Percentiles rank a stretch among this genome's conserved stretches.
Evolutionary conservation across 2,888 invertebrate species (phyloP).

Genomic region (Platypus cylindrus): DNA sequence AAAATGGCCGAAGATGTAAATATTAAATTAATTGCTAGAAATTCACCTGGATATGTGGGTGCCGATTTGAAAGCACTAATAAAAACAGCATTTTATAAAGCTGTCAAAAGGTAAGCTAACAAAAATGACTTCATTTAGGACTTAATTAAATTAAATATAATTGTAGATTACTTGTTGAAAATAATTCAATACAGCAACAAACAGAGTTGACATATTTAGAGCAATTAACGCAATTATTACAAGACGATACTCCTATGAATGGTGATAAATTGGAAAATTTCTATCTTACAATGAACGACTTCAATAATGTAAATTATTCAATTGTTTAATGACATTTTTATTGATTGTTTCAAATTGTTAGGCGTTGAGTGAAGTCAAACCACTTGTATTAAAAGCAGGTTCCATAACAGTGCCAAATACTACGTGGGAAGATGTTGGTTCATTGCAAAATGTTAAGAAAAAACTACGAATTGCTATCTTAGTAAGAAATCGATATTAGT

Average conservation of each 20-base stretch:
- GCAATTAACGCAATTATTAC: slow-evolving; percentile 53
- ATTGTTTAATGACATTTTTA: neutral
- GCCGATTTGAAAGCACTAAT: slow-evolving; percentile 82
- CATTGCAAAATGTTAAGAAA: slow-evolving; percentile 72
- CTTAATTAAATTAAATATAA: no score
- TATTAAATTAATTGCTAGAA: slow-evolving; percentile 59
- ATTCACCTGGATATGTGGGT: slow-evolving; percentile 93
- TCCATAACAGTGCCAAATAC: slow-evolving; percentile 96
- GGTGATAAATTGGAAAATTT: slow-evolving; percentile 50
- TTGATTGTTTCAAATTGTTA: slow-evolving; percentile 3
- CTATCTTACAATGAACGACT: slow-evolving; percentile 62
- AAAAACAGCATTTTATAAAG: slow-evolving; percentile 77
- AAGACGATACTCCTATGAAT: slow-evolving; percentile 48
- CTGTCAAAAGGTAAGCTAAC: slow-evolving; percentile 43
- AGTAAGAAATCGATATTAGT: no score
- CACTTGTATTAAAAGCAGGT: slow-evolving; percentile 91
- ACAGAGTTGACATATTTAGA: slow-evolving; percentile 37
- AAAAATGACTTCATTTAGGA: no score
- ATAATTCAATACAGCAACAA: no score
- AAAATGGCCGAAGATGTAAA: slow-evolving; percentile 58
- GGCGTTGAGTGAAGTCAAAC: slow-evolving; percentile 74
- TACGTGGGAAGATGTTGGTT: slow-evolving; percentile 95
- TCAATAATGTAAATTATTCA: slow-evolving; percentile 35
- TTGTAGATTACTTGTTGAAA: no score
- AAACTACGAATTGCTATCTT: slow-evolving; percentile 84